A percentile compares a stretch with the other conserved stretches of the same genome.
These are phyloP conservation scores for Caenorhabditis sp. DNA, from an alignment of 2,888 invertebrate genomes.

Conservation along the genomic window DNA sequence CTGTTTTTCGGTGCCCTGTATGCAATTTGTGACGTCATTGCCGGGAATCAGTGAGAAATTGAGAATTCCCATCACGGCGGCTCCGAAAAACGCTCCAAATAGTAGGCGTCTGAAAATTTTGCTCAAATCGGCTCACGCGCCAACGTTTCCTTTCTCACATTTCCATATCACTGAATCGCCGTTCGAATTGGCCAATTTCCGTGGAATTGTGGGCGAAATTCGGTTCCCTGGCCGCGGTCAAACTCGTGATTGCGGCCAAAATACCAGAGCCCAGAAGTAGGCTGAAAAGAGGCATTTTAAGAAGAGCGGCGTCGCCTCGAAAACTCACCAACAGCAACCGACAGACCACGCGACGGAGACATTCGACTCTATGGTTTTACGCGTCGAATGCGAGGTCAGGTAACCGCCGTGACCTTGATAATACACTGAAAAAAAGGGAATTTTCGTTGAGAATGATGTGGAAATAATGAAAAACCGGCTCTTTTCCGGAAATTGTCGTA, in stretches of 20 bases:
- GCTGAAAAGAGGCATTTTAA: conserved; percentile 28
- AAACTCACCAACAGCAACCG: conserved; percentile 60
- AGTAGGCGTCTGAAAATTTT: conserved; percentile 30
- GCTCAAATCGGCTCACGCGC: neutral
- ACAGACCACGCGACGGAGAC: conserved; percentile 60
- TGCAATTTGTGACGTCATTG: conserved; percentile 57
- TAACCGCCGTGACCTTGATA: conserved; percentile 65
- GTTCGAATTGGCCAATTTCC: neutral
- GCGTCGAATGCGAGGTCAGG: conserved; percentile 59
- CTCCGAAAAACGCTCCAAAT: conserved; percentile 52
- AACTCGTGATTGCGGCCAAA: conserved; percentile 28
- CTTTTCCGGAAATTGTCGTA: conserved; percentile 4
- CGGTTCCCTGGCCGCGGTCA: conserved; percentile 2
- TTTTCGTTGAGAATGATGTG: neutral
- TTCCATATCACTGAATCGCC: conserved; percentile 53
- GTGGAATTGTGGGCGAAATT: neutral
- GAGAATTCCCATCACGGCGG: conserved; percentile 50
- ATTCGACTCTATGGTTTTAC: conserved; percentile 60
- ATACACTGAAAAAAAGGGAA: conserved; percentile 50
- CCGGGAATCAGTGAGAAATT: conserved; percentile 57
- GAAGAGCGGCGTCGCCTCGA: neutral
- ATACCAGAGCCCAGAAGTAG: conserved; percentile 50
- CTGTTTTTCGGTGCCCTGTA: conserved; percentile 44
- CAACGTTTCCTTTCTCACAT: conserved; percentile 54
- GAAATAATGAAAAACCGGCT: conserved; percentile 1